Base-by-base conservation (phyloP, 2,888 invertebrate species). In the Tenthredo mesomela region DNA sequence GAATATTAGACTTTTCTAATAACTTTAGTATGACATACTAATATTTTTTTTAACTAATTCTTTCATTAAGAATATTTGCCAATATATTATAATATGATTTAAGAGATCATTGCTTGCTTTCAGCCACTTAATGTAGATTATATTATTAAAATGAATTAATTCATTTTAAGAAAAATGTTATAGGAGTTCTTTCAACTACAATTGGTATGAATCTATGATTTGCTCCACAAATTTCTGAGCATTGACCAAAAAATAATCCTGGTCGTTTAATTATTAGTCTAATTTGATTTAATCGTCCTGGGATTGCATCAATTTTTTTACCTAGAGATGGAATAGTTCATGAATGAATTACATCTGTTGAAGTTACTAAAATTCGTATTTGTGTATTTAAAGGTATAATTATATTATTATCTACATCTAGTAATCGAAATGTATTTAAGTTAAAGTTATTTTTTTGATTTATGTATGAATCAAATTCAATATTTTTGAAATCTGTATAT, bases 171-270 rank as follows among this genome's bases (percentile, higher is more conserved):
- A 95, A 95, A 88, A 91, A 93, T 90, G 94, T 94, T 89, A 94
- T 92, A 86, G 93, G 93, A 83, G 95, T 94, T 90, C 94, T 94
- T 95, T 96, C 95, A 90, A 96, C 93, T 85, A 95, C 94, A 95
- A 97, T 96, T 50, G 96, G 97, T 94, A 97, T 97, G 95, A 97
- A 97, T 85, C 96, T 96, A 93, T 97, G 96, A 92, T 97, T 97
- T 84, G 95, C 95, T 0, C 97, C 97, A 94, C 97, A 97, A 94
- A 97, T 97, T 95, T 97, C 96, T 89, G 96, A 97, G 92, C 97
- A 97, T 95, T 97, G 96, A 0, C 96, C 96, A 93, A 93, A 97
- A 93, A 95, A 96, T 91, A 96, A 89, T 70, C 96, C 96, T 0
- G 96, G 94, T 2, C 95, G 95, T 87, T 95, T 95, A 89, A 95